These are phyloP conservation scores for Lasioglossum figueresi DNA, from an alignment of 2,888 invertebrate genomes.

Conservation along the genomic window DNA sequence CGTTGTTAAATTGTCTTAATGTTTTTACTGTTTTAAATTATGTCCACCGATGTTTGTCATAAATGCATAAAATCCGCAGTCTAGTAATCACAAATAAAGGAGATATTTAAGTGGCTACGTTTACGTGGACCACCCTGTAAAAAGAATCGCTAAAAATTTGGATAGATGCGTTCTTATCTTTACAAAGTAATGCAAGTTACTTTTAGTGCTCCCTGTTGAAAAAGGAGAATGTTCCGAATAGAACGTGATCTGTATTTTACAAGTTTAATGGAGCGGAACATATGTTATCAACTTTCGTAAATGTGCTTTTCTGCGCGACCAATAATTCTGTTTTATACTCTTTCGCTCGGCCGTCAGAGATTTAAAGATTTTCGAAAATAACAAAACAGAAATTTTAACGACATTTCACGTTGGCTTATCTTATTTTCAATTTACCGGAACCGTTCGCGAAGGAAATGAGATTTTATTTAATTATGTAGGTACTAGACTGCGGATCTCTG, in stretches of 20 bases:
- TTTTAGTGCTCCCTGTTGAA: background rate
- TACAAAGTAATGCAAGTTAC: background rate
- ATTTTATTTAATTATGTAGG: background rate
- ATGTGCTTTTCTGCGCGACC: background rate
- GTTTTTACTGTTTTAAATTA: too few species aligned
- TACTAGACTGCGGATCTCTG: background rate
- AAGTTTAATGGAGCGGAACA: slow-evolving; percentile 1
- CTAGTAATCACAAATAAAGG: too few species aligned
- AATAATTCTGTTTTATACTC: background rate
- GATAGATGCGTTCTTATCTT: background rate
- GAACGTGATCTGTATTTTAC: background rate
- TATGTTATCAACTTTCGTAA: slow-evolving; percentile 3
- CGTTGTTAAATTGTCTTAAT: too few species aligned
- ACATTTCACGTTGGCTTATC: background rate
- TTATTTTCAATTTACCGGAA: background rate
- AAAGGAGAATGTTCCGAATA: background rate
- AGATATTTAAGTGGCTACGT: too few species aligned
- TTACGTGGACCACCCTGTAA: background rate
- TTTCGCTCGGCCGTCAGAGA: background rate
- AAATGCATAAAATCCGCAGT: too few species aligned
- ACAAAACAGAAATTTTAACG: background rate
- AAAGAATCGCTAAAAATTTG: background rate
- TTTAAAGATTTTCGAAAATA: background rate
- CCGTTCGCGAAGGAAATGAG: background rate
- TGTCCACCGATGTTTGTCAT: too few species aligned